Conservation (phyloP, 2,888 invertebrate genomes). For the Tryphoninae sp. region DNA sequence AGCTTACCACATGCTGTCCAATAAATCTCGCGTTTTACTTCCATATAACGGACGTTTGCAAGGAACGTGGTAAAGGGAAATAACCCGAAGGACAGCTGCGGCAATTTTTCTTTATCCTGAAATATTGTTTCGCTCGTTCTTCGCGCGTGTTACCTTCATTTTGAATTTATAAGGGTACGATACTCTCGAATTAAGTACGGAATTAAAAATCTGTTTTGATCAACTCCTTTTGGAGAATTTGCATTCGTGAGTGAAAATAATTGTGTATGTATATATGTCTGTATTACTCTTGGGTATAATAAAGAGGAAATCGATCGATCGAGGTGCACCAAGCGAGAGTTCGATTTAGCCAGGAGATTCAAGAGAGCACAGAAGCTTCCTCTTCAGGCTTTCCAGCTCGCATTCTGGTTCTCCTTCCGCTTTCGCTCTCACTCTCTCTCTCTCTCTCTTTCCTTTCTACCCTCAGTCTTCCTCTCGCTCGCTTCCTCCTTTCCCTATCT, state of each 20-base stretch:
- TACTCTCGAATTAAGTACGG: neutral
- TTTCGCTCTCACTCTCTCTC: neutral
- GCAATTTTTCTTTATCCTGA: neutral
- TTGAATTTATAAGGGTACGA: neutral
- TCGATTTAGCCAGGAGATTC: conserved; percentile 33
- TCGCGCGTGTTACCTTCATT: neutral
- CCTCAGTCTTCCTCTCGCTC: neutral
- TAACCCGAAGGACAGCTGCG: neutral
- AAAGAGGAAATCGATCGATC: conserved; percentile 43
- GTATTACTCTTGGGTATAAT: conserved; percentile 13
- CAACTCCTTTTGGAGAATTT: neutral
- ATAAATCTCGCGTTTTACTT: conserved; percentile 44
- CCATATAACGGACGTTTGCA: neutral
- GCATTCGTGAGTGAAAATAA: neutral
- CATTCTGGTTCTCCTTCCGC: conserved; percentile 16
- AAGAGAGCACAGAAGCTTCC: conserved; percentile 35
- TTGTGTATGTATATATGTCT: neutral
- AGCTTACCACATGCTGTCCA: conserved; percentile 37
- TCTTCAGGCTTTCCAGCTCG: conserved; percentile 26
- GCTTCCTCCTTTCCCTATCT: conserved; percentile 13
- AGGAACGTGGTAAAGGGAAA: neutral
- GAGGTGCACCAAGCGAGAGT: conserved; percentile 10
- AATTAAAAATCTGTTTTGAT: neutral
- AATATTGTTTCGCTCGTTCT: neutral
- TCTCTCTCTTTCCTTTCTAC: neutral